phyloP scores from a whole-genome alignment of 1,140 invertebrate species.

The Drosophila pectinifera region DNA sequence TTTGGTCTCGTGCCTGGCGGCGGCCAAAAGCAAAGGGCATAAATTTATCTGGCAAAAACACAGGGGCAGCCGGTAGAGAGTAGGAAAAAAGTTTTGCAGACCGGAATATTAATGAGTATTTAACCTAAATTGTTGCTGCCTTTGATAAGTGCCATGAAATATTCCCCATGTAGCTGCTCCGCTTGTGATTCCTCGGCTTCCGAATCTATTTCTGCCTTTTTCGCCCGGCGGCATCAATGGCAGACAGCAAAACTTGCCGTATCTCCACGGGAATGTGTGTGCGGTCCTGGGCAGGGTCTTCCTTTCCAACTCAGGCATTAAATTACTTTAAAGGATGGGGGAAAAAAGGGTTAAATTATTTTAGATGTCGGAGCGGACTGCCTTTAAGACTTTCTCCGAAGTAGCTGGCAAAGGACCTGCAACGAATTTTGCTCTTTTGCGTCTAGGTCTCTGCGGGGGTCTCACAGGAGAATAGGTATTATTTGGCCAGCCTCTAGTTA shows the following conservation, averaged over 20 bases:
- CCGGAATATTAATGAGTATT: constrained; percentile 84
- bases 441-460: constrained; percentile 12
- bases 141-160: constrained; percentile 83
- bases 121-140: constrained; percentile 84
- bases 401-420: constrained; percentile 34
- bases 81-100: constrained; percentile 72
- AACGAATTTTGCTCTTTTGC: constrained; percentile 30
- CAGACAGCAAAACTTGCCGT: constrained; percentile 33
- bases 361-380: constrained; percentile 49
- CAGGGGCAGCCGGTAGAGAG: constrained; percentile 9
- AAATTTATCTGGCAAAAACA: constrained; percentile 81
- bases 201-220: constrained; percentile 24
- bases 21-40: constrained; percentile 66
- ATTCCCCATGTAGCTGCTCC: constrained; percentile 53
- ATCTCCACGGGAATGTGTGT: constrained; percentile 45
- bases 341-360: constrained; percentile 72
- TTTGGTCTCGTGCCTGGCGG: constrained; percentile 64
- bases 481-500: constrained; percentile 53
- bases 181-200: constrained; percentile 10
- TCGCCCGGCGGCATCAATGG: constrained; percentile 47
- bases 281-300: constrained; percentile 18
- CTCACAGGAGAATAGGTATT: constrained; percentile 45
- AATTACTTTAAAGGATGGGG: constrained; percentile 68
- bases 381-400: constrained; percentile 51
- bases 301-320: constrained; percentile 56